Conservation (phyloP, 2,888 invertebrate species). For the Vannuccia rotundouncinata region DNA sequence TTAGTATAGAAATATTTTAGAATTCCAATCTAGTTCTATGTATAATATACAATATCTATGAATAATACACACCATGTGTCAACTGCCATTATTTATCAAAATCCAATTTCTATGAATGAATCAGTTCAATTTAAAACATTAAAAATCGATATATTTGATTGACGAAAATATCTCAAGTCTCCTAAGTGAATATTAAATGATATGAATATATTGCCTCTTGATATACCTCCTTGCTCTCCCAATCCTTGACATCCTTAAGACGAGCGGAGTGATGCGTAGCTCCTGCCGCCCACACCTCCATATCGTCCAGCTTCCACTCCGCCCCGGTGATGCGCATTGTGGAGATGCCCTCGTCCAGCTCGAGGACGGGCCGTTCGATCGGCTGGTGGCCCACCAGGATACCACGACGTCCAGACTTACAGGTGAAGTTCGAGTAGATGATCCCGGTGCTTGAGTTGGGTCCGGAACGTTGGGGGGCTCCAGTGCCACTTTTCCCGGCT, state of each 20-base stretch:
- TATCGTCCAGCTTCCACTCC: not conserved
- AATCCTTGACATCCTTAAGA: slow-evolving; percentile 1
- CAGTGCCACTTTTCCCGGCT: no score
- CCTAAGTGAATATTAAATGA: no score
- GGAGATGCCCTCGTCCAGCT: slow-evolving; percentile 30
- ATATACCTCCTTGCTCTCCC: slow-evolving; percentile 25
- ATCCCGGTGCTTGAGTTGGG: not conserved
- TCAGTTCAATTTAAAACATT: no score
- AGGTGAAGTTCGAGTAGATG: slow-evolving; percentile 31
- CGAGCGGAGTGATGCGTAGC: not conserved
- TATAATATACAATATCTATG: no score
- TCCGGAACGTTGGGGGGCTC: not conserved
- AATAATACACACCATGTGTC: no score
- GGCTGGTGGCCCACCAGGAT: slow-evolving; percentile 30
- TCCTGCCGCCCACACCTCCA: slow-evolving; percentile 34
- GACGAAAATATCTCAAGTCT: no score
- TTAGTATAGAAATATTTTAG: no score
- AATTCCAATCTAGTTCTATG: no score
- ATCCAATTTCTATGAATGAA: no score
- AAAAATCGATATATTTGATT: no score
- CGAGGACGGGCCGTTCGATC: slow-evolving; percentile 13
- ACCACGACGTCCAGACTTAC: slow-evolving; percentile 30
- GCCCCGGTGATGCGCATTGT: slow-evolving; percentile 7
- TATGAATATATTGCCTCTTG: no score
- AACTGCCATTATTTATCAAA: no score